These are phyloP conservation scores for Cancer borealis DNA, from an alignment of 2,888 invertebrate genomes.

Conservation along the genomic window DNA sequence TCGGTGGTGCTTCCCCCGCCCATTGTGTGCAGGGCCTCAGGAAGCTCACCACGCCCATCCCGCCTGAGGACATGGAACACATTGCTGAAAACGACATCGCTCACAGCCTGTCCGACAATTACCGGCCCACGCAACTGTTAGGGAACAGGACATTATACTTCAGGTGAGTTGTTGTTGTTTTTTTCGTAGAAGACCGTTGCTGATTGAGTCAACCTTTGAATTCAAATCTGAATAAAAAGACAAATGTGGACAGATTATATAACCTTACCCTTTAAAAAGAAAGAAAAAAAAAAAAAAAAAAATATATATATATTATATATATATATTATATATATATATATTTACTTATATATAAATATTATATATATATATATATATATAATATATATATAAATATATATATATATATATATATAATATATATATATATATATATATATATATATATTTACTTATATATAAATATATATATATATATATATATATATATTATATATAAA, in stretches of 20 bases:
- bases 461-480: constrained; percentile 35
- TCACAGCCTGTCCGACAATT: constrained; percentile 25
- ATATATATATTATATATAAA: constrained; percentile 52
- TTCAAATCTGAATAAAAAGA: neutral
- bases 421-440: neutral
- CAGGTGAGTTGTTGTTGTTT: neutral
- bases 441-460: no score
- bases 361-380: neutral
- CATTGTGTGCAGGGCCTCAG: constrained; percentile 54
- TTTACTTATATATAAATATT: no score
- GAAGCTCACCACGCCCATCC: constrained; percentile 28
- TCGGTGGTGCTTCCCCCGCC: neutral
- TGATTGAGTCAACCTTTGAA: neutral
- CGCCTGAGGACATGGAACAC: neutral
- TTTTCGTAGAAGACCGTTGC: neutral
- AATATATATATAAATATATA: neutral
- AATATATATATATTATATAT: neutral
- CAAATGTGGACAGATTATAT: neutral
- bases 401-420: neutral
- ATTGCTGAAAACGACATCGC: neutral
- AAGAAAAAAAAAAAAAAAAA: no score
- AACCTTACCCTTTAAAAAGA: no score
- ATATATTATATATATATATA: neutral
- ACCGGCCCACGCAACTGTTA: constrained; percentile 43
- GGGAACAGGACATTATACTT: constrained; percentile 32